phyloP scores from a whole-genome alignment of 2,888 invertebrate genomes.

The Tetramorium bicarinatum region DNA sequence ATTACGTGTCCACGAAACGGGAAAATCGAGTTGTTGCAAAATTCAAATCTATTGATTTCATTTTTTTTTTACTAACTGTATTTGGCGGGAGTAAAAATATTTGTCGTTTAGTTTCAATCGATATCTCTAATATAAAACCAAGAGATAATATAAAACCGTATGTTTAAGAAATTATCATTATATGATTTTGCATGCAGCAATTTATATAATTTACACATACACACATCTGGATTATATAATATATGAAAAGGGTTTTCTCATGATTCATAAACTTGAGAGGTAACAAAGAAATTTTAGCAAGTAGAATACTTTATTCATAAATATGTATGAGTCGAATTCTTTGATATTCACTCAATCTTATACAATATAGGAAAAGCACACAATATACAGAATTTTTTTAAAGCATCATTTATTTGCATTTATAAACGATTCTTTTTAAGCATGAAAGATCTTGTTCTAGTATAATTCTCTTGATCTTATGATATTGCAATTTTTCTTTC shows the following conservation, averaged over 20 bases:
- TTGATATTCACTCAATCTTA: not conserved
- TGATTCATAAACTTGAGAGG: conserved; percentile 4
- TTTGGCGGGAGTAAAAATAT: not conserved
- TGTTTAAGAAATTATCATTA: not conserved
- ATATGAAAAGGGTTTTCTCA: not conserved
- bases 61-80: conserved; percentile 16
- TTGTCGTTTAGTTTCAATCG: conserved; percentile 3
- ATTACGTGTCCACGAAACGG: conserved; percentile 41
- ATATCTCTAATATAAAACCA: too few relatives aligned
- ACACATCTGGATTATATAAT: not conserved
- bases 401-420: not conserved
- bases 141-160: too few relatives aligned
- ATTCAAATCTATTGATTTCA: conserved; percentile 21
- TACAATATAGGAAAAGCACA: not conserved
- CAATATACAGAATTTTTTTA: not conserved
- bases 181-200: not conserved
- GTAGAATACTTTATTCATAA: not conserved
- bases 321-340: not conserved
- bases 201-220: not conserved
- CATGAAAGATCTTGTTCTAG: not conserved
- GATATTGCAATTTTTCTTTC: conserved; percentile 24
- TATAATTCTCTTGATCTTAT: conserved; percentile 20
- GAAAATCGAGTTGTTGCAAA: conserved; percentile 44
- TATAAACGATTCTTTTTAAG: not conserved
- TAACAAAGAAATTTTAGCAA: conserved; percentile 32